These are phyloP conservation scores for Cheilosia pagana DNA, from an alignment of 2,888 invertebrate species.

Conservation along the genomic window DNA sequence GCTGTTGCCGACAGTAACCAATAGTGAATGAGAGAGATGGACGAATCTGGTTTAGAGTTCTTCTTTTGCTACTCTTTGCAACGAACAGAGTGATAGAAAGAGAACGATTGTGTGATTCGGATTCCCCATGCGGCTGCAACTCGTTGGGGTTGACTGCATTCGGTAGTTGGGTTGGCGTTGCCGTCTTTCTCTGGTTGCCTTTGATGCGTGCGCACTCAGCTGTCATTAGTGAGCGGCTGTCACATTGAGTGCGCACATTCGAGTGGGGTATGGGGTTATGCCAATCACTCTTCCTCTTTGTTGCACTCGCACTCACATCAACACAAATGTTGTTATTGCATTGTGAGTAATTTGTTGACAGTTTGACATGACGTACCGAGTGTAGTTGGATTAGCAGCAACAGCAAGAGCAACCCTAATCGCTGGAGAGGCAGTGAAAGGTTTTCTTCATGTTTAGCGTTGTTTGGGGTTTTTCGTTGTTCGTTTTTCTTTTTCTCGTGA, in stretches of 20 bases:
- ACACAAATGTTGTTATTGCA: slow-evolving; percentile 21
- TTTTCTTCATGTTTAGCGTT: slow-evolving; percentile 51
- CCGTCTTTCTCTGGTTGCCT: slow-evolving; percentile 48
- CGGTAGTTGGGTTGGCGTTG: too few species aligned
- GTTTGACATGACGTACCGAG: slow-evolving; percentile 68
- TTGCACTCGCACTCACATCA: not conserved
- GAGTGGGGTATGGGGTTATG: slow-evolving; percentile 70
- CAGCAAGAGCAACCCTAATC: slow-evolving; percentile 61
- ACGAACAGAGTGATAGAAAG: slow-evolving; percentile 32
- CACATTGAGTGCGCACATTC: slow-evolving; percentile 69
- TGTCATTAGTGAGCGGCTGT: slow-evolving; percentile 82
- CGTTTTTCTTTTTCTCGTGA: slow-evolving; percentile 8
- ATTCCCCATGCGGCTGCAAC: too few species aligned
- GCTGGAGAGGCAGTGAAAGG: slow-evolving; percentile 41
- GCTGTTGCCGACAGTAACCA: slow-evolving; percentile 27
- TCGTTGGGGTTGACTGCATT: slow-evolving; percentile 36
- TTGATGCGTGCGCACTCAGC: slow-evolving; percentile 80
- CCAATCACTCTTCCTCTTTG: slow-evolving; percentile 47
- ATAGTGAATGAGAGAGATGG: slow-evolving; percentile 53
- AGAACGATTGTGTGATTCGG: slow-evolving; percentile 10
- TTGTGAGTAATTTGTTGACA: slow-evolving; percentile 73
- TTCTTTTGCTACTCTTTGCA: slow-evolving; percentile 11
- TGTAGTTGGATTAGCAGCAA: slow-evolving; percentile 53
- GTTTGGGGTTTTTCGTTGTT: slow-evolving; percentile 8
- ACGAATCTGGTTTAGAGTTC: slow-evolving; percentile 9